Evolutionary conservation across 37 sponge, comb jelly and placozoan species (phyloP), one percentile per base, ranked within the genome.

Genomic region (Halisarca cf. caerulea): DNA sequence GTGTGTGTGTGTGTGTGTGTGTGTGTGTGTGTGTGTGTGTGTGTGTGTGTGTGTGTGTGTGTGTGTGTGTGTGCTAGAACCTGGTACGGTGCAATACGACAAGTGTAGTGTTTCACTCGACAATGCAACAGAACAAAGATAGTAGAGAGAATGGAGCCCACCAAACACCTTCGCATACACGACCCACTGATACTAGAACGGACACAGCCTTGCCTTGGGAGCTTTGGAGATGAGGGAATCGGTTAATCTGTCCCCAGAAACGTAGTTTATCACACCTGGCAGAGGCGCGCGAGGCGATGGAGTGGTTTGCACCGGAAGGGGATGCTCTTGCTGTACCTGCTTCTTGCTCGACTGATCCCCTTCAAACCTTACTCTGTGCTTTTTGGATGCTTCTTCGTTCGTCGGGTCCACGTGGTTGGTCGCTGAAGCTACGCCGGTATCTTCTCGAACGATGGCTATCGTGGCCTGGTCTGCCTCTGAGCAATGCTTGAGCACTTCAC

Each of bases 401-500:
- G 25, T 28, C n/a, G 25, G 64, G 9, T n/a, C 30, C 4, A 62
- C 64, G 6, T 62, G 9, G 25, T n/a, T 30, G 18, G 11, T 47
- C 6, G 51, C 11, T 11, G n/a, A 20, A 8, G 6, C 15, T 23
- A 6, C 64, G 42, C 42, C 66, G 2, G 58, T 24, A 47, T 38
- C 66, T n/a, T 23, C 17, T 5, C 86, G 80, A 14, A 60, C 34
- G 11, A 90, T 2, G 9, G 73, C 79, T 1, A 86, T 28, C 0
- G 53, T 45, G 17, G 86, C 54, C 39, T 23, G 35, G 32, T 69
- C 30, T 32, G 74, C 42, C 14, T 42, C 36, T 4, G 59, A 8
- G 59, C 66, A 78, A 9, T 61, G 59, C 14, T 17, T 27, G 59
- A 90, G 43, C 7, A 86, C 27, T 25, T 60, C 58, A 24, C 58